Evolutionary conservation across 2,797 vertebrate genomes (phyloP).

Genomic region (Scyliorhinus canicula): DNA sequence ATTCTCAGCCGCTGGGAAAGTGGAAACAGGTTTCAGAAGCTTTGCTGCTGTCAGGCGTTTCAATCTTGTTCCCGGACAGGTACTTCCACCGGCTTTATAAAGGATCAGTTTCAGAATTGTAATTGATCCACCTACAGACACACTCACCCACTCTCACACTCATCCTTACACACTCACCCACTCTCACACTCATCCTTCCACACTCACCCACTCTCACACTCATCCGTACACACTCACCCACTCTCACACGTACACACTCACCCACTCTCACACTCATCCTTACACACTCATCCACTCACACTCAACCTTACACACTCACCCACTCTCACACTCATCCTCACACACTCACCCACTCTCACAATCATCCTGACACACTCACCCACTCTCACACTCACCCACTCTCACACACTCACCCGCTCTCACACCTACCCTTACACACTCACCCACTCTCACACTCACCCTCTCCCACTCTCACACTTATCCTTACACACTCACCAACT

Average conservation of each 20-base stretch:
- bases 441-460: too few species aligned
- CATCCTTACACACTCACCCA: not conserved
- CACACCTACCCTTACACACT: too few species aligned
- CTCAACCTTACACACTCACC: not conserved
- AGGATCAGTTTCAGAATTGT: too few species aligned
- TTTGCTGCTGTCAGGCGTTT: not conserved
- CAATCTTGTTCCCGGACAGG: not conserved
- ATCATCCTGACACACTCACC: too few species aligned
- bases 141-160: not conserved
- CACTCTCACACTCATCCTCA: not conserved
- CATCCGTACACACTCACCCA: not conserved
- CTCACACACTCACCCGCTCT: too few species aligned
- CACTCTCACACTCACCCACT: too few species aligned
- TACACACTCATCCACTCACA: not conserved
- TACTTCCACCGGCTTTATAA: not conserved
- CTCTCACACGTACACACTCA: not conserved
- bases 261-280: not conserved
- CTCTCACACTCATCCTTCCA: not conserved
- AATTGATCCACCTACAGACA: not conserved
- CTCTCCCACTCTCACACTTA: too few species aligned
- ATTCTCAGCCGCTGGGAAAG: not conserved
- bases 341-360: too few species aligned
- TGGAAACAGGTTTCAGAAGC: not conserved
- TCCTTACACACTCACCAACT: too few species aligned
- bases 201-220: not conserved